phyloP scores from a whole-genome alignment of 2,113 vertebrate genomes.

The Nanorana parkeri region DNA sequence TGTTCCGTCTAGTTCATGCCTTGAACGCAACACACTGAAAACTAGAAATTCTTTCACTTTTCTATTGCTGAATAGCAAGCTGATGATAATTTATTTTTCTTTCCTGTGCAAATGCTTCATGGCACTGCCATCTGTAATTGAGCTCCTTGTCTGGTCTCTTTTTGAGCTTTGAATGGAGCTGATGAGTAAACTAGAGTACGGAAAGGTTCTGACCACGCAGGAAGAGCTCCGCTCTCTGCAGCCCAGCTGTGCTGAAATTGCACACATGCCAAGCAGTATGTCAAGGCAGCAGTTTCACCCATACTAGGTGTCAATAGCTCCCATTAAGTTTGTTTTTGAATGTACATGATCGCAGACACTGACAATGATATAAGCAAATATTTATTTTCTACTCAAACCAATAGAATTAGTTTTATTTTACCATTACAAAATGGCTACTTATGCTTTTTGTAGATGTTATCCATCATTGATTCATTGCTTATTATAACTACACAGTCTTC shows the following conservation, averaged over 20 bases:
- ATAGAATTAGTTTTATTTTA: no score
- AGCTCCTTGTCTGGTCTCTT: conserved; percentile 48
- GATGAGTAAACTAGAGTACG: conserved; percentile 31
- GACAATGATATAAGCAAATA: no score
- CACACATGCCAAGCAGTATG: conserved; percentile 16
- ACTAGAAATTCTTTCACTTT: conserved; percentile 66
- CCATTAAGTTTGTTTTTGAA: not conserved
- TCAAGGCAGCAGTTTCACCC: not conserved
- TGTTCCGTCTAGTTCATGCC: conserved; percentile 62
- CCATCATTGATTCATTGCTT: no score
- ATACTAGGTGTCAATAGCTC: not conserved
- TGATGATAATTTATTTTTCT: conserved; percentile 76
- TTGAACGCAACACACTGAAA: conserved; percentile 69
- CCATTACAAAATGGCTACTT: no score
- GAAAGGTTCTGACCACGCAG: conserved; percentile 12
- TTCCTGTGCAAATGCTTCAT: conserved; percentile 39
- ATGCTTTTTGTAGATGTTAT: no score
- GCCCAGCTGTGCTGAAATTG: conserved; percentile 30
- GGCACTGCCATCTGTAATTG: conserved; percentile 50
- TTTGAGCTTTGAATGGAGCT: conserved; percentile 41
- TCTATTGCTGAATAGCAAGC: conserved; percentile 77
- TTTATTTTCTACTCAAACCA: no score
- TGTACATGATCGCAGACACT: no score
- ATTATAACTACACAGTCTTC: no score
- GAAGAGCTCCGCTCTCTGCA: conserved; percentile 9